phyloP scores from a whole-genome alignment of 2,888 invertebrate species.

The Zygaena filipendulae region DNA sequence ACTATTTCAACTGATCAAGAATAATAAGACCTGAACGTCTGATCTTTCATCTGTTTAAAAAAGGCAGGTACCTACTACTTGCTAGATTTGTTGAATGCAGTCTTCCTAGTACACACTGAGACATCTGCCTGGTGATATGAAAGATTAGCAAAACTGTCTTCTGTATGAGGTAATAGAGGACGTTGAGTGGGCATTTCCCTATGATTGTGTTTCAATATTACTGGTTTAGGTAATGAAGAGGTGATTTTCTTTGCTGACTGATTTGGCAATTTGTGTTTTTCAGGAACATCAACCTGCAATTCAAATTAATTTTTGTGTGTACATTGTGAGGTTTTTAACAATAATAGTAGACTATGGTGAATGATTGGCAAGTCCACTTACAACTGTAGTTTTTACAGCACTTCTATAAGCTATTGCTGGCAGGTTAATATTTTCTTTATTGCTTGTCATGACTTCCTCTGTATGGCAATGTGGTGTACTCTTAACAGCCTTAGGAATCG shows the following conservation, averaged over 20 bases:
- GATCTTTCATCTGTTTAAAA: no score
- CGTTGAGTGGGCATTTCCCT: slow-evolving; percentile 28
- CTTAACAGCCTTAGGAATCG: slow-evolving; percentile 34
- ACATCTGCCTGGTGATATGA: slow-evolving; percentile 43
- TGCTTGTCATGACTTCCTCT: slow-evolving; percentile 19
- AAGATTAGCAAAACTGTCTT: slow-evolving; percentile 40
- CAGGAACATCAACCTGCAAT: slow-evolving; percentile 36
- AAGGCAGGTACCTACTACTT: no score
- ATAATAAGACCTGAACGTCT: no score
- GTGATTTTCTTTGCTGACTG: slow-evolving; percentile 34
- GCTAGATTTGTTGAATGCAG: slow-evolving; percentile 31
- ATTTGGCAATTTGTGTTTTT: slow-evolving; percentile 32
- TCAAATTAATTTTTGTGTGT: slow-evolving; percentile 3
- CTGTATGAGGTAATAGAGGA: slow-evolving; percentile 21
- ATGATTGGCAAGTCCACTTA: no score
- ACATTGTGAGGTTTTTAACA: no score
- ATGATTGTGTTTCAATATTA: slow-evolving; percentile 38
- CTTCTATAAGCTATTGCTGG: slow-evolving; percentile 39
- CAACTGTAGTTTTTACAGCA: slow-evolving; percentile 44
- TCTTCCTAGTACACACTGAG: slow-evolving; percentile 41
- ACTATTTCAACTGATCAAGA: no score
- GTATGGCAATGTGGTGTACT: no score
- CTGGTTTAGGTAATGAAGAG: slow-evolving; percentile 30
- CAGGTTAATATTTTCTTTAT: slow-evolving; percentile 38
- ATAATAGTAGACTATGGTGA: no score